phyloP scores from a whole-genome alignment of 2,113 vertebrate species.

The Elephas maximus region DNA sequence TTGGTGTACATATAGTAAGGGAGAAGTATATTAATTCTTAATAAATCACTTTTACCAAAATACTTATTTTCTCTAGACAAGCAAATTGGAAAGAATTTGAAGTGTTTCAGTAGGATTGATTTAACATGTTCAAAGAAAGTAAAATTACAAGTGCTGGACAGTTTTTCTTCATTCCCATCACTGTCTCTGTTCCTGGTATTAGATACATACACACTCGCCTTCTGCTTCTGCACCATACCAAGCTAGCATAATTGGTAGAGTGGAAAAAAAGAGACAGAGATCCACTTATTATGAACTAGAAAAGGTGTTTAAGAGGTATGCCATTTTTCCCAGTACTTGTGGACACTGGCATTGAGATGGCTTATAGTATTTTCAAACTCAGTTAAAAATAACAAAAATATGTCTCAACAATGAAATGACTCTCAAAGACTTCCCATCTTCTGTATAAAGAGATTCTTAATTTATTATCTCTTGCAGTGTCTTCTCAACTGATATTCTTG shows the following conservation, averaged over 20 bases:
- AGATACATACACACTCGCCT: neutral
- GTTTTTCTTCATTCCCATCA: neutral
- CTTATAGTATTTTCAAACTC: neutral
- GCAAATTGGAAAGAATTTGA: neutral
- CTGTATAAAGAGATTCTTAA: neutral
- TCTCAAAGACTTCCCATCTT: neutral
- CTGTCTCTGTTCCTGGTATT: neutral
- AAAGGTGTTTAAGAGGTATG: neutral
- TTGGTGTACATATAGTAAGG: neutral
- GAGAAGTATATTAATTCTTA: constrained; percentile 8
- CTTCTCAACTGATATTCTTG: constrained; percentile 10
- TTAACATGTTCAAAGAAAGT: constrained; percentile 45
- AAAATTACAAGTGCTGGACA: neutral
- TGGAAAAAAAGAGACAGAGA: neutral
- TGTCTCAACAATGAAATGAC: neutral
- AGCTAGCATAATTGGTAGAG: neutral
- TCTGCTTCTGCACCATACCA: neutral
- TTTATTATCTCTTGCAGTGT: neutral
- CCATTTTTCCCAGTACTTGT: neutral
- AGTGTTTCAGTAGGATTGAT: neutral
- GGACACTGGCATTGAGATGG: neutral
- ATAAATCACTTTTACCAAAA: constrained; percentile 53
- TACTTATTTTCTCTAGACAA: neutral
- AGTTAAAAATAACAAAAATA: constrained; percentile 47
- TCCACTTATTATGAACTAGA: neutral